Evolutionary conservation across 1,140 invertebrate genomes (phyloP), one percentile per base, ranked within the genome.

Genomic region (Venturia canescens): DNA sequence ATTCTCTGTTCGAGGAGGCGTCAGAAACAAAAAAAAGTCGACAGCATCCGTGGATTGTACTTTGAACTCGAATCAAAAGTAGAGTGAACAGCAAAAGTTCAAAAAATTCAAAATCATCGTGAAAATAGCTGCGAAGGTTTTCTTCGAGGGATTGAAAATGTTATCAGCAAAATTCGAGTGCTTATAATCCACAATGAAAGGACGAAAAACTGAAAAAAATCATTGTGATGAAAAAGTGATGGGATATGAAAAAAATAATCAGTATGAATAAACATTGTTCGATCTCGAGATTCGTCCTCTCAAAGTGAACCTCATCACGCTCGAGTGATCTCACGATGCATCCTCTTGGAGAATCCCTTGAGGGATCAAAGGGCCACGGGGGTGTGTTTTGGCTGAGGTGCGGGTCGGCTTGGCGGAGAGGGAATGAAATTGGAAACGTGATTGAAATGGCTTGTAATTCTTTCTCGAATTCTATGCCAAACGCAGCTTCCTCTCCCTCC

Each of bases 361-460:
- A 23, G 31, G 82, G 83, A 82, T 83, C 80, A 81, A 83, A 83
- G 80, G 57, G 71, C 82, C 21, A 63, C 79, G 18, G 70, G 66
- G 29, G 78, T 63, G 34, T 70, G 57, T 53, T 53, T 44, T 57
- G 66, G 66, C 27, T 31, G 29, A 69, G 29, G 66, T 69, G 29
- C 16, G 53, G 72, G 69, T 16, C 15, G 18, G 44, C 69, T 16
- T 9, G 23, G 66, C 63, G 78, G 78, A 83, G 78, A 83, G 18
- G 75, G 80, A 87, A 85, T 84, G 83, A 84, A 85, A 87, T 87
- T 85, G 84, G 80, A 85, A 85, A 83, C 80, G 83, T 84, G 84
- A 87, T 85, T 87, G 86, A 85, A 85, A 85, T 84, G 82, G 86
- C 82, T 84, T 84, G 82, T 84, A 87, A 85, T 87, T 87, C 83